Base-by-base conservation (phyloP, 2,797 vertebrate species). In the Sebastes umbrosus region DNA sequence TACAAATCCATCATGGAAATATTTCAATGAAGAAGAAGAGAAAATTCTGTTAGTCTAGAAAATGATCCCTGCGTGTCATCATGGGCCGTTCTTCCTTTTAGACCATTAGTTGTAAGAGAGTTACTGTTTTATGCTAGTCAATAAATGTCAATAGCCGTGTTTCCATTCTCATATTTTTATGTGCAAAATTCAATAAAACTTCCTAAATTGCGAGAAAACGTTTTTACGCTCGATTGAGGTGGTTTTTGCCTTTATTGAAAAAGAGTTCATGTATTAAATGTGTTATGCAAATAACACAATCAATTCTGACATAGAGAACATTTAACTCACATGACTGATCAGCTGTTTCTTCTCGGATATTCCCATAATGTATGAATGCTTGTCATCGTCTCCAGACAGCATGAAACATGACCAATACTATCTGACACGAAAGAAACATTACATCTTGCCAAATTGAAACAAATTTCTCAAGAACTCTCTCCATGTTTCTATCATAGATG, bases 401-500 rank as follows among this genome's bases (percentile, higher is more conserved):
- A 54, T 22, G n/a, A 54, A 52, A 10, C n/a, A 22, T 22, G 50
- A 22, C n/a, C 20, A 54, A 10, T 54, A 22, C 9, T 5, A 52
- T 20, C 18, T 52, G 20, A 52, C 0, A 52, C 0, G 1, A 52
- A 52, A 52, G 50, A 52, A 10, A n/a, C 50, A 52, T 52, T 52
- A 54, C 8, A 54, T 0, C 9, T 10, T 54, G 20, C 9, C 50
- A 20, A 20, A 50, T 50, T 20, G 18, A 50, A 50, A 50, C 46
- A 50, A 20, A 50, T 0, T 18, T 50, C 46, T 50, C 0, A 50
- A 50, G 16, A 50, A 8, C 46, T 50, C 46, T 50, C 18, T 50
- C 3, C 7, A 18, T 50, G 1, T 50, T 50, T 50, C 46, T 50
- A 18, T 50, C 46, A 20, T 50, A 20, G 18, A 20, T 50, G 46